Base-by-base conservation (phyloP, 2,113 vertebrate genomes). In the Prinia subflava region DNA sequence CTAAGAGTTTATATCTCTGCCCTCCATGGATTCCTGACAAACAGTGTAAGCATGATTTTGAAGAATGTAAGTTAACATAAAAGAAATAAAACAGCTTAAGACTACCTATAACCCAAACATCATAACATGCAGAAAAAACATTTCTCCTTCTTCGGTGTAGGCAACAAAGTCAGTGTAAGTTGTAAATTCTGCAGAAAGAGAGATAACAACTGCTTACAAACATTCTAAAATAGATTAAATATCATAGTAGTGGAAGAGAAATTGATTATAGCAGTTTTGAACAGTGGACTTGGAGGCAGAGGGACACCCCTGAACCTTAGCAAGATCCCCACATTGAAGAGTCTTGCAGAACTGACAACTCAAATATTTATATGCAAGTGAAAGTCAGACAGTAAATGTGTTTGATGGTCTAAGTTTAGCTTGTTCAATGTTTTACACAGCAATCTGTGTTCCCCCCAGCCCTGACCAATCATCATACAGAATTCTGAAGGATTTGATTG, bases 401-500 rank as follows among this genome's bases (percentile, higher is more conserved):
- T 75, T 35, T 22, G 5, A 25, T 33, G 42, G 10, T 13, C 59
- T 41, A 92, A 76, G 41, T 89, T 91, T 65, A 87, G 56, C 35
- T 69, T 39, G 4, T 53, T 75, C 49, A 55, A 5, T 73, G 65
- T 59, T 77, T 71, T 73, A 64, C 35, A 80, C 28, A 76, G 42
- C 19, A 84, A 53, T 59, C 44, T 81, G 55, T 31, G 18, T 8
- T 31, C 9, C 19, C 28, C 37, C 5, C 17, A n/a, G 15, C 41
- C 15, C 37, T 21, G 15, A 49, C 63, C 44, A 95, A 59, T 23
- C 53, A 53, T 42, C 69, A 44, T 7, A 52, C 46, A 75, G 59
- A 60, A 68, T 59, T 91, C 39, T 57, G 44, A 92, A 88, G 59
- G 31, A 41, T 56, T 90, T 94, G 64, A 96, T 82, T 91, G 70